Conservation (phyloP, 2,888 invertebrate genomes). For the Drosophila infuscata region DNA sequence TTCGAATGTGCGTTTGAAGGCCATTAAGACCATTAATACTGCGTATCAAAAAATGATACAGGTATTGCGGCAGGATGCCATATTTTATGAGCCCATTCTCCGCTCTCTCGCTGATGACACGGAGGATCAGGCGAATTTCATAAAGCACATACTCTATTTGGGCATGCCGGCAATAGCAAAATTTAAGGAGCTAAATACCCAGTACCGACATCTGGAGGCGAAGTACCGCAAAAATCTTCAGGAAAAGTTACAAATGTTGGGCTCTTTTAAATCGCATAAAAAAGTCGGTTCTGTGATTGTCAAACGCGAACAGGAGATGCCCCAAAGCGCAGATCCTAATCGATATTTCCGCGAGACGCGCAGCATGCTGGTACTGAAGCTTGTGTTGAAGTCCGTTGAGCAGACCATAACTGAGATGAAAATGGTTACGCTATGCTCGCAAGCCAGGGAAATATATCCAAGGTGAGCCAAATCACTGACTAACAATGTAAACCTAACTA, state of each 20-base stretch:
- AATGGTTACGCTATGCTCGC: constrained; percentile 81
- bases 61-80: constrained; percentile 80
- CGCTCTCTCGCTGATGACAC: constrained; percentile 82
- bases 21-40: constrained; percentile 80
- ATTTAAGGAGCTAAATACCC: constrained; percentile 74
- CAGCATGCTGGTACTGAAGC: constrained; percentile 82
- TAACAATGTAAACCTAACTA: neutral
- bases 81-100: constrained; percentile 84
- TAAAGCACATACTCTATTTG: constrained; percentile 82
- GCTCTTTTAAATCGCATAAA: constrained; percentile 49
- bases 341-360: constrained; percentile 83
- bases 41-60: constrained; percentile 83
- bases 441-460: constrained; percentile 82
- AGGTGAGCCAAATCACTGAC: constrained; percentile 63
- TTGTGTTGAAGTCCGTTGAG: constrained; percentile 80
- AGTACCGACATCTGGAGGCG: constrained; percentile 79
- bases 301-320: constrained; percentile 31
- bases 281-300: constrained; percentile 8
- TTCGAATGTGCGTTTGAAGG: constrained; percentile 82
- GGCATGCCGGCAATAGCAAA: constrained; percentile 82
- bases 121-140: constrained; percentile 83
- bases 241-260: constrained; percentile 71
- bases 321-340: constrained; percentile 53
- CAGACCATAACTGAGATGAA: constrained; percentile 82
- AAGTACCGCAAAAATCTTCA: constrained; percentile 76